Conservation (phyloP, 2,797 vertebrate species). For the Hafferia zeledoni region DNA sequence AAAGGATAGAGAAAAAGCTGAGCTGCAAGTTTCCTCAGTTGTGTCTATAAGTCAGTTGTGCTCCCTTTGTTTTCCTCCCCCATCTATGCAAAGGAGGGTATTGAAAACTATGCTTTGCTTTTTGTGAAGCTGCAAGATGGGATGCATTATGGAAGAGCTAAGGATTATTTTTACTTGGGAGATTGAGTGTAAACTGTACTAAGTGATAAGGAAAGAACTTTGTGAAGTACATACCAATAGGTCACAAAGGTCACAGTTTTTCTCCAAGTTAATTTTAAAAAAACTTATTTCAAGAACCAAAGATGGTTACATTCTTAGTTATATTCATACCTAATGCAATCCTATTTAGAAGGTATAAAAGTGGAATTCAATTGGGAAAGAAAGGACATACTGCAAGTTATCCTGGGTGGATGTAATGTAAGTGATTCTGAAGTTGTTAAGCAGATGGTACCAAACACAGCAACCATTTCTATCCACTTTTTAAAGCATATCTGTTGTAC, state of each 20-base stretch:
- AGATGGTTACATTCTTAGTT: background rate
- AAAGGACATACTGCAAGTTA: background rate
- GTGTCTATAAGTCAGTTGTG: background rate
- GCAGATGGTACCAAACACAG: background rate
- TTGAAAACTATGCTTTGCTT: background rate
- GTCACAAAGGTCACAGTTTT: background rate
- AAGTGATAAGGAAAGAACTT: background rate
- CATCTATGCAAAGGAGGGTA: background rate
- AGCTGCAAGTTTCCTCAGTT: background rate
- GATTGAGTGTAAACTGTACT: background rate
- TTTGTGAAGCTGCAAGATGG: background rate
- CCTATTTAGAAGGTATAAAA: background rate
- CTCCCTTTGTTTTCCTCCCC: background rate
- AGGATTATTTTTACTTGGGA: background rate
- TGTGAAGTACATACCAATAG: background rate
- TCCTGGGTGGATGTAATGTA: background rate
- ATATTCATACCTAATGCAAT: background rate
- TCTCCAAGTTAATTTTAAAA: background rate
- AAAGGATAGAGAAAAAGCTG: background rate
- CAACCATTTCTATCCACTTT: background rate
- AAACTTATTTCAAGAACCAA: background rate
- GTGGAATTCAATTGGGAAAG: background rate
- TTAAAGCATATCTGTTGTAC: background rate
- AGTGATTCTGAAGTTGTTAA: conserved; percentile 2
- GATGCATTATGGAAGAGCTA: background rate